Evolutionary conservation across 2,888 invertebrate species (phyloP).

Genomic region (Tortrix viridana): DNA sequence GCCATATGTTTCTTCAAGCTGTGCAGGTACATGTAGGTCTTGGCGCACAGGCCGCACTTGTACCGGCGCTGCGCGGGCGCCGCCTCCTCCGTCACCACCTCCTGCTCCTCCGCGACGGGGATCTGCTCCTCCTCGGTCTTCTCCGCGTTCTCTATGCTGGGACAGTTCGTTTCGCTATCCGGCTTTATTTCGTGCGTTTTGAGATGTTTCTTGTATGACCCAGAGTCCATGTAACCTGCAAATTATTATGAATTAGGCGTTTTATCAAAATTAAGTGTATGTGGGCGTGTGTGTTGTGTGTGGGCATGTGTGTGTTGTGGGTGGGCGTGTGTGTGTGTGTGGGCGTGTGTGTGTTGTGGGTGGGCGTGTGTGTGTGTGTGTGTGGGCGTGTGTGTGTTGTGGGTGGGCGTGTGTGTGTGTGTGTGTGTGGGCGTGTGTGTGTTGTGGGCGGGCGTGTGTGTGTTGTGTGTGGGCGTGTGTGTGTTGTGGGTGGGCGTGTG

Average conservation of each 20-base stretch:
- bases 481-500: too few species aligned
- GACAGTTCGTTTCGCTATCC: slow-evolving; percentile 27
- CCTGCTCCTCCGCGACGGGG: slow-evolving; percentile 8
- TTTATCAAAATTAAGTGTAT: too few species aligned
- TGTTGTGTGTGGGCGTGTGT: too few species aligned
- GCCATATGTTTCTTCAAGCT: slow-evolving; percentile 79
- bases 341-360: too few species aligned
- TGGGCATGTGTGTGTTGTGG: too few species aligned
- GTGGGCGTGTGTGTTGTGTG: too few species aligned
- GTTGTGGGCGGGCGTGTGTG: too few species aligned
- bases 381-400: too few species aligned
- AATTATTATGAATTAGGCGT: neutral
- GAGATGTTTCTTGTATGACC: slow-evolving; percentile 73
- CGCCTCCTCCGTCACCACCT: slow-evolving; percentile 22
- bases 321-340: too few species aligned
- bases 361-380: too few species aligned
- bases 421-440: too few species aligned
- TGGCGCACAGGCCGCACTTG: slow-evolving; percentile 75
- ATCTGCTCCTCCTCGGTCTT: slow-evolving; percentile 40
- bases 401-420: too few species aligned
- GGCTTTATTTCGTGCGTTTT: slow-evolving; percentile 60
- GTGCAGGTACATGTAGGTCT: slow-evolving; percentile 78
- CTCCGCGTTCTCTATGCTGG: slow-evolving; percentile 40
- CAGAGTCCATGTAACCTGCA: slow-evolving; percentile 71
- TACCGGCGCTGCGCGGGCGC: slow-evolving; percentile 59